Evolutionary conservation across 2,113 vertebrate species (phyloP).

Genomic region (Trematomus loennbergii): DNA sequence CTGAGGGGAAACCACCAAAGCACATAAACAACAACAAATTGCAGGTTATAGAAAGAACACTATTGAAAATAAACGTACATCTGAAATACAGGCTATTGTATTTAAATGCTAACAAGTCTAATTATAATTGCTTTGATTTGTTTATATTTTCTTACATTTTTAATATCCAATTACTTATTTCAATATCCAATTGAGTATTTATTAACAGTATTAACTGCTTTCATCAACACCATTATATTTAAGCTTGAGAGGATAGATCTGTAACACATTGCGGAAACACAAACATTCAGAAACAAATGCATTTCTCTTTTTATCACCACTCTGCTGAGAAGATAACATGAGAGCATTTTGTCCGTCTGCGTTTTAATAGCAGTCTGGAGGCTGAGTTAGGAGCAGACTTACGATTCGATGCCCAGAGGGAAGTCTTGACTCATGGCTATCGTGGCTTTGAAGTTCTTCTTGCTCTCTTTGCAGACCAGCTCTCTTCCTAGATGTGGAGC

Average conservation of each 20-base stretch:
- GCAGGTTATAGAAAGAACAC: neutral
- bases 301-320: conserved; percentile 2
- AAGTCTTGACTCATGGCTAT: conserved; percentile 99
- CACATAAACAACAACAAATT: neutral
- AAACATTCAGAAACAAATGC: neutral
- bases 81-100: neutral
- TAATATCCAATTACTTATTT: neutral
- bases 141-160: neutral
- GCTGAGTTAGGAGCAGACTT: conserved; percentile 73
- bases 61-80: neutral
- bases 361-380: neutral
- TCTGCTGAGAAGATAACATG: neutral
- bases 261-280: neutral
- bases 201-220: neutral
- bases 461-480: conserved; percentile 98
- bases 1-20: conserved; percentile 75
- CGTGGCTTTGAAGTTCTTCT: conserved; percentile 99
- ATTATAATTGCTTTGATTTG: neutral
- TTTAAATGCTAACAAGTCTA: too few species aligned
- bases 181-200: neutral
- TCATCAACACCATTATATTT: neutral
- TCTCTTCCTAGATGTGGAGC: conserved; percentile 97
- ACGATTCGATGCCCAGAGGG: conserved; percentile 97
- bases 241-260: neutral
- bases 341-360: neutral